Conservation (phyloP, 2,797 vertebrate species). For the Antennarius maculatus region DNA sequence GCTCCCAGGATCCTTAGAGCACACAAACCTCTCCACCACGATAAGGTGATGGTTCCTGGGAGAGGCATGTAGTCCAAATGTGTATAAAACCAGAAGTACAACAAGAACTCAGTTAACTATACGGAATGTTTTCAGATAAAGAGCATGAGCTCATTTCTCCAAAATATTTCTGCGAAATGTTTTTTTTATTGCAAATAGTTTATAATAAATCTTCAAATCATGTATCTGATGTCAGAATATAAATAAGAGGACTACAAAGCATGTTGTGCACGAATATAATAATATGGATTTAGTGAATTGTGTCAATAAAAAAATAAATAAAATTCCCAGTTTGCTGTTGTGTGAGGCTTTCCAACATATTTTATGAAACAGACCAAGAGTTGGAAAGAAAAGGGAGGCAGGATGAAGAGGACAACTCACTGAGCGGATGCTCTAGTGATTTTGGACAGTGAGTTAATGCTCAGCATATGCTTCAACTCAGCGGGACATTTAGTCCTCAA, state of each 20-base stretch:
- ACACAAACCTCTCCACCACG: no score
- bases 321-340: not conserved
- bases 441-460: conserved; percentile 47
- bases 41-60: no score
- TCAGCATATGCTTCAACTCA: conserved; percentile 63
- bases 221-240: no score
- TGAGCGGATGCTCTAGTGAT: conserved; percentile 40
- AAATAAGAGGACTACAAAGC: no score
- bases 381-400: conserved; percentile 23
- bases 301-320: not conserved
- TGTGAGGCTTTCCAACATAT: not conserved
- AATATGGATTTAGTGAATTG: not conserved
- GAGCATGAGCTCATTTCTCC: no score
- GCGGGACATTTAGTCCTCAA: conserved; percentile 47
- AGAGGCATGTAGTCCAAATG: not conserved
- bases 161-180: no score
- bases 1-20: no score
- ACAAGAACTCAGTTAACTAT: no score
- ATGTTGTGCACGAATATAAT: not conserved
- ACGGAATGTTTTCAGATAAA: no score
- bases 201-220: no score
- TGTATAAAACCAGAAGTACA: not conserved
- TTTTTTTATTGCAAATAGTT: no score
- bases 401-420: conserved; percentile 34
- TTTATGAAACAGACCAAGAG: not conserved